Conservation (phyloP, 2,113 vertebrate genomes). For the Aleadryas rufinucha region DNA sequence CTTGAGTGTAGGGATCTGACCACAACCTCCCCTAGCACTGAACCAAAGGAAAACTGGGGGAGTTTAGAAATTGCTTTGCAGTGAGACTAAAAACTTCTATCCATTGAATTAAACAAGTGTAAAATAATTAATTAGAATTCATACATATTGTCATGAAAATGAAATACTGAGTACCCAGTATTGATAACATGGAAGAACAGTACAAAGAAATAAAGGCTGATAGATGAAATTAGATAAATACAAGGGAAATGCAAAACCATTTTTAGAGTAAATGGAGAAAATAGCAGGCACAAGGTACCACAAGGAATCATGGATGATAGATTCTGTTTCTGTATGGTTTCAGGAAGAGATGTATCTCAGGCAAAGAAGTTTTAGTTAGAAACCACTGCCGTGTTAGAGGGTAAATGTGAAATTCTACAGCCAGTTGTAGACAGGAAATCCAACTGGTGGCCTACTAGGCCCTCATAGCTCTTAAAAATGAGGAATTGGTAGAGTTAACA, state of each 20-base stretch:
- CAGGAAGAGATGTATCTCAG: neutral
- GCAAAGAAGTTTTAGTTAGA: neutral
- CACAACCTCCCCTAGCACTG: neutral
- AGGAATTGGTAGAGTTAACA: neutral
- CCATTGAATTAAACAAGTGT: neutral
- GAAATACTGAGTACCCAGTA: neutral
- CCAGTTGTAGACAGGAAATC: neutral
- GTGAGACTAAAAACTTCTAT: neutral
- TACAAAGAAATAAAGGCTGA: neutral
- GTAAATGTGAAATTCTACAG: neutral
- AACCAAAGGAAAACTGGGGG: neutral
- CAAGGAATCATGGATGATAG: neutral
- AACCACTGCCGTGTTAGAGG: neutral
- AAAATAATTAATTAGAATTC: neutral
- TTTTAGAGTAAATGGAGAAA: neutral
- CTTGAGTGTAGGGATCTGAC: neutral
- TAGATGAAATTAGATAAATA: neutral
- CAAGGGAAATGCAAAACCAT: neutral
- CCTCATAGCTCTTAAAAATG: neutral
- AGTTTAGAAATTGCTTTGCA: neutral
- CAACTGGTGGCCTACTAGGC: rapidly evolving
- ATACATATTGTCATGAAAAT: neutral
- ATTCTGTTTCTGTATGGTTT: neutral
- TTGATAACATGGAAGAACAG: neutral
- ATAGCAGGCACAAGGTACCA: neutral